Conservation (phyloP, 2,113 vertebrate species). For the Daphoenositta chrysoptera region DNA sequence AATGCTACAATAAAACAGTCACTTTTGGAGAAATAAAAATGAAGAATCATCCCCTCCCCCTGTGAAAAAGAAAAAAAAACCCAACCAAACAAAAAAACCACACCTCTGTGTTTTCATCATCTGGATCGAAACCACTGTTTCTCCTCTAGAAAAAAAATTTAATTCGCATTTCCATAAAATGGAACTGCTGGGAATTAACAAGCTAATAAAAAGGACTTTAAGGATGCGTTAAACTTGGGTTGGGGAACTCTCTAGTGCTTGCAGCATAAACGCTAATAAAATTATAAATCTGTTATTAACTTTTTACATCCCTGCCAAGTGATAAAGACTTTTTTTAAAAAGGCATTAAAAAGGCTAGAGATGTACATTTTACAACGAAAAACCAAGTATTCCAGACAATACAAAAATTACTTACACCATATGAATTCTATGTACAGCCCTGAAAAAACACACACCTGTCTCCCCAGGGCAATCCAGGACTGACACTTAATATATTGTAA, state of each 20-base stretch:
- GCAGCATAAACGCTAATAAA: slow-evolving; percentile 76
- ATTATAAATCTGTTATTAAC: slow-evolving; percentile 77
- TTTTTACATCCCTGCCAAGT: slow-evolving; percentile 65
- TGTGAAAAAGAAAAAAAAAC: background rate
- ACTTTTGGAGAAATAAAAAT: background rate
- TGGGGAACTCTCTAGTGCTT: slow-evolving; percentile 65
- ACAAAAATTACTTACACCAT: background rate
- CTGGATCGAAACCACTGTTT: slow-evolving; percentile 2
- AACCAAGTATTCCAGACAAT: background rate
- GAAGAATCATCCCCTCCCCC: background rate
- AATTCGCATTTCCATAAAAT: slow-evolving; percentile 44
- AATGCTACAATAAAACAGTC: background rate
- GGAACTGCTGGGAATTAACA: slow-evolving; percentile 63
- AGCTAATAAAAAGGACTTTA: slow-evolving; percentile 73
- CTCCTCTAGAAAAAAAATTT: background rate
- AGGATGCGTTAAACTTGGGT: slow-evolving; percentile 68
- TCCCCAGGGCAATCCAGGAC: background rate
- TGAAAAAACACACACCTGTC: background rate
- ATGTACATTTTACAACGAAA: background rate
- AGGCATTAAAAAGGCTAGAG: slow-evolving; percentile 1
- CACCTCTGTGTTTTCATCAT: background rate
- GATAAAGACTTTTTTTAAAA: slow-evolving; percentile 34
- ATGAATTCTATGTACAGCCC: background rate
- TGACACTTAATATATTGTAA: background rate
- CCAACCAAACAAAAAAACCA: background rate